Conservation (phyloP, 2,888 invertebrate genomes). For the Drosophila tripunctata region DNA sequence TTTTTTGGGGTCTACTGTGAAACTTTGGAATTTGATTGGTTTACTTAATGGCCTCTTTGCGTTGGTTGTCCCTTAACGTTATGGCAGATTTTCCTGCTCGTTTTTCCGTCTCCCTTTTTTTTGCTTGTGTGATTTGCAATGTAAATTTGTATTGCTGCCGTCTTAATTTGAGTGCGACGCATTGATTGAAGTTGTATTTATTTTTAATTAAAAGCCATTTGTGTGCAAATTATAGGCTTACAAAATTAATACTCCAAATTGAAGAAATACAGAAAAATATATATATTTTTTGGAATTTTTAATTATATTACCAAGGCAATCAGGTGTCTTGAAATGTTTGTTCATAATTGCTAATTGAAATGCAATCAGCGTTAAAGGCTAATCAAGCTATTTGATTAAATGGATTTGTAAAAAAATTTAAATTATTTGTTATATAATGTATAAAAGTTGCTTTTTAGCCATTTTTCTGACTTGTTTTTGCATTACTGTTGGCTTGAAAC, state of each 20-base stretch:
- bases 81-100: constrained; percentile 22
- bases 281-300: constrained; percentile 21
- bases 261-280: background rate
- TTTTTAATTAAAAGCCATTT: constrained; percentile 75
- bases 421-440: background rate
- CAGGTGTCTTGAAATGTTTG: background rate
- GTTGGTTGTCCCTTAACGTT: constrained; percentile 39
- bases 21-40: constrained; percentile 69
- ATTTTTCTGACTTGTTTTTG: background rate
- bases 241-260: constrained; percentile 19
- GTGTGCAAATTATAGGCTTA: constrained; percentile 51
- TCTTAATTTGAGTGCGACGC: constrained; percentile 37
- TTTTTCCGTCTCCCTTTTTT: background rate
- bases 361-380: background rate
- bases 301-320: constrained; percentile 35
- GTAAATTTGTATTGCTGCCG: constrained; percentile 60
- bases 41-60: constrained; percentile 64
- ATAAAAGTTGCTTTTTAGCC: background rate
- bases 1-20: constrained; percentile 8
- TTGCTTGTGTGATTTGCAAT: constrained; percentile 52
- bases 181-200: constrained; percentile 65
- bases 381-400: background rate
- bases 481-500: constrained; percentile 12
- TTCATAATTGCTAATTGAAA: background rate
- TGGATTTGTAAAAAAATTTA: no score